Base-by-base conservation (phyloP, 2,797 vertebrate genomes). In the Neoniphon sammara region DNA sequence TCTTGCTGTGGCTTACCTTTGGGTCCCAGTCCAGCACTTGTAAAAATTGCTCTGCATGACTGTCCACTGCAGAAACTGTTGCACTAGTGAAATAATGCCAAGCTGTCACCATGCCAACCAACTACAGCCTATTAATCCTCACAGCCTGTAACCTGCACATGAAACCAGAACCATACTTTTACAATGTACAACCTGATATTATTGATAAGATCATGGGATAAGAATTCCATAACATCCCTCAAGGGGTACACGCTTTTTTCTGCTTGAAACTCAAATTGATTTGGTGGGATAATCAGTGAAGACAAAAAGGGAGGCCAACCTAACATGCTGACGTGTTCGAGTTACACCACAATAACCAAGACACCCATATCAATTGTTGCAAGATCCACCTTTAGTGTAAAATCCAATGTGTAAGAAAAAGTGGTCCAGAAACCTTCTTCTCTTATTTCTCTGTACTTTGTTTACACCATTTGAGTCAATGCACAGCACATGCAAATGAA, bases 351-450 rank as follows among this genome's bases (percentile, higher is more conserved):
- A 70, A 52, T 14, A 56, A 65, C 1, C 1, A 36, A 12, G 34
- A 62, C 72, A 66, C 17, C 25, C 4, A 59, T 42, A 36, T 73
- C 44, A 49, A 75, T 31, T 7, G 10, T 55, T 31, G 31, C 49
- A 58, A 50, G 31, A 59, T 54, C 44, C 27, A 70, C 30, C 60
- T 80, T 42, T 54, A 42, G 25, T 18, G 52, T n/a, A 59, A 15
- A 11, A 50, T 6, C 47, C n/a, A 21, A 20, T 17, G 21, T 54
- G 9, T 31, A 53, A 20, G 49, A 66, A 18, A 69, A 65, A 66
- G 4, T 2, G 0, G 56, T 54, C 67, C 66, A 1, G 8, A n/a
- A 20, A 50, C 12, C 9, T 5, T 5, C 49, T 17, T 17, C 27
- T 20, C 14, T 47, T 7, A n/a, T n/a, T 2, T 52, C 4, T n/a